Conservation (phyloP, 1,140 invertebrate genomes). For the Monomorium pharaonis region DNA sequence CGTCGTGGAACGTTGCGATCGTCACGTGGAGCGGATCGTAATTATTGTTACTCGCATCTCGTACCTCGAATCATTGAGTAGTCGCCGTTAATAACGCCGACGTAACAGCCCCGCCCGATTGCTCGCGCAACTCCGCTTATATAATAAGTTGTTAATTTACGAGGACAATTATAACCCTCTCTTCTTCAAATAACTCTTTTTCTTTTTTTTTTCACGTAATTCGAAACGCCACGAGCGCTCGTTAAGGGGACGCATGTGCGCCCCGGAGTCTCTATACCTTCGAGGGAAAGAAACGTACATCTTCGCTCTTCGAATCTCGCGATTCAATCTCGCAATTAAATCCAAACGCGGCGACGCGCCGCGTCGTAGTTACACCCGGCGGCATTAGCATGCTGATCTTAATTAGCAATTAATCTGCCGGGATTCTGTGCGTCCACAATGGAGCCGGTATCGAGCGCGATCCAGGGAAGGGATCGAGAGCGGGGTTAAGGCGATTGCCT, state of each 20-base stretch:
- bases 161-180: too few species aligned
- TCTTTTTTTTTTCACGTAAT: neutral
- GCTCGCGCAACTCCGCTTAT: too few species aligned
- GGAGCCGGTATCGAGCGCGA: conserved; percentile 23
- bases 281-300: neutral
- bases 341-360: neutral
- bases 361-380: conserved; percentile 4
- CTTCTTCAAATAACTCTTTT: neutral
- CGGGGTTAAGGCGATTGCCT: conserved; percentile 50
- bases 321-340: neutral
- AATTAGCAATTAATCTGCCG: conserved; percentile 56
- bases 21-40: too few species aligned
- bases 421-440: conserved; percentile 41
- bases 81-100: too few species aligned
- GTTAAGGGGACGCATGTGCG: neutral
- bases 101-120: too few species aligned
- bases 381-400: conserved; percentile 45
- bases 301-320: neutral
- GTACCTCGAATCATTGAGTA: too few species aligned
- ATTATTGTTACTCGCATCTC: too few species aligned
- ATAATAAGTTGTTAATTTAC: too few species aligned
- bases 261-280: neutral
- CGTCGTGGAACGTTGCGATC: too few species aligned
- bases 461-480: conserved; percentile 29
- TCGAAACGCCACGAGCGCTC: neutral